Evolutionary conservation across 2,888 invertebrate species (phyloP), one percentile per base, ranked within the genome.

Genomic region (Agrochola circellaris): DNA sequence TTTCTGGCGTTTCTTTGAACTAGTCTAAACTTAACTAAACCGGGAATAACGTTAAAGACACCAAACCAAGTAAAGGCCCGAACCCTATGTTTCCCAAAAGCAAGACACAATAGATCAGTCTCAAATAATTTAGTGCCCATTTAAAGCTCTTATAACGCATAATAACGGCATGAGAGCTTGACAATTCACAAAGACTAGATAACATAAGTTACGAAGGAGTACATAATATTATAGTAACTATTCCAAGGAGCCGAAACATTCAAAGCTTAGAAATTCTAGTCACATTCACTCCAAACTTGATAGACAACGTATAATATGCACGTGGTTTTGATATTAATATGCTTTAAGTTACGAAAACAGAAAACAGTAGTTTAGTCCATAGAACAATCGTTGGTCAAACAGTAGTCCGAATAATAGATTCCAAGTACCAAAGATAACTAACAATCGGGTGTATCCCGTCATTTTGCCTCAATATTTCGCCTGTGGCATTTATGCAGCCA

Each of bases 211-310:
- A 73, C 73, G 26, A 58, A 38, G n/a, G 51, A 73, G 17, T 34
- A 62, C 30, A 45, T 60, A 66, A 66, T 66, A 79, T 45, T 61
- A 73, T 38, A 64, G 23, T 30, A 75, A 70, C 51, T 61, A 81
- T 71, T 70, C 13, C 38, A 66, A 84, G 68, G 30, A 74, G 45
- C 34, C 72, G 30, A 81, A 77, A 77, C 73, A 73, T 78, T 56
- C 61, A 51, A 61, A 62, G 61, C 74, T 70, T 76, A 13, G 20
- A 69, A 61, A 83, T 77, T 81, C 84, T 65, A 34, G 70, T 69
- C 81, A 74, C 77, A 81, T 76, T 73, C 73, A 42, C 65, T 62
- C 17, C 65, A 56, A 83, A 80, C 66, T 82, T 78, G 42, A 80
- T 64, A 70, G 70, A 81, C 62, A 58, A 71, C 62, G 71, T 56